A percentile compares a stretch with the other conserved stretches of the same genome.
Conservation (phyloP, 1,140 invertebrate species). For the Choristoneura fumiferana region DNA sequence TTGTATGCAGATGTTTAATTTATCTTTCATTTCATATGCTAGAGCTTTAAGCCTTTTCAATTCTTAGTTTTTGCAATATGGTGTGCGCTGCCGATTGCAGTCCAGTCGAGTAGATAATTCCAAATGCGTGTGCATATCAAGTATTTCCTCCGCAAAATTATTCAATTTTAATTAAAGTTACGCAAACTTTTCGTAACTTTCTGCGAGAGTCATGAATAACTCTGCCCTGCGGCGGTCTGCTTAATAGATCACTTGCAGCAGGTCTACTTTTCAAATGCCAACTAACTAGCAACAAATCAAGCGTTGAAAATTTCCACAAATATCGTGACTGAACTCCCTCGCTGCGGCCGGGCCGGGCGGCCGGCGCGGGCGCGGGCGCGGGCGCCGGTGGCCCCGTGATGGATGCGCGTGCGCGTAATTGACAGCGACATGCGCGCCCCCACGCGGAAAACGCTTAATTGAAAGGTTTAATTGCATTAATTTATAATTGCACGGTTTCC, state of each 20-base stretch:
- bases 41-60: too few species aligned
- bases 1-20: too few species aligned
- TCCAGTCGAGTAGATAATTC: too few species aligned
- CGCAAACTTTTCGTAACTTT: constrained; percentile 3
- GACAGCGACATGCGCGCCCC: constrained; percentile 31
- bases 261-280: background rate
- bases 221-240: too few species aligned
- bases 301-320: constrained; percentile 6
- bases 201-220: too few species aligned
- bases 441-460: constrained; percentile 8
- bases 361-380: constrained; percentile 22
- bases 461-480: background rate
- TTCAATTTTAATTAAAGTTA: background rate
- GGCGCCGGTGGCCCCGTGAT: constrained; percentile 26
- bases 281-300: constrained; percentile 1
- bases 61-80: too few species aligned
- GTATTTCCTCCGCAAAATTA: too few species aligned
- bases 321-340: constrained; percentile 5
- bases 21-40: too few species aligned
- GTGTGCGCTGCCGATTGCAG: too few species aligned
- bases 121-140: too few species aligned
- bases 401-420: constrained; percentile 38
- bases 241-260: background rate
- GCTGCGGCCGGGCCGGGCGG: too few species aligned
- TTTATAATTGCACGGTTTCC: background rate